phyloP scores from a whole-genome alignment of 2,888 invertebrate genomes.

The Xestia c-nigrum region DNA sequence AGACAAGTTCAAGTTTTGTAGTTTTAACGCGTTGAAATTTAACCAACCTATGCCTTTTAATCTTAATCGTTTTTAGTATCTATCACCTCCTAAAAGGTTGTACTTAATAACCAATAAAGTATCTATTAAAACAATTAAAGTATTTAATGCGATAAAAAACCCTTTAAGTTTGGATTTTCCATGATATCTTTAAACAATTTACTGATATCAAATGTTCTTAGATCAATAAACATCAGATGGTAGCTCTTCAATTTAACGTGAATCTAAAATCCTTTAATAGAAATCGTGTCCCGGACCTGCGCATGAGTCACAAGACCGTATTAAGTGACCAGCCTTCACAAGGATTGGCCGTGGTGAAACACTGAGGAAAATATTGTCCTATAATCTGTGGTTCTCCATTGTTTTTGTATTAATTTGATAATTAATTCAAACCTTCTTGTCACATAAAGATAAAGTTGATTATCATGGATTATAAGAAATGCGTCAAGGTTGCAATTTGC shows the following conservation, averaged over 20 bases:
- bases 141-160: neutral
- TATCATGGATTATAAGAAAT: conserved; percentile 35
- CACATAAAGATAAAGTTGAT: conserved; percentile 37
- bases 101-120: neutral
- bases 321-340: conserved; percentile 46
- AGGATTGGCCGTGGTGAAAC: conserved; percentile 41
- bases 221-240: neutral
- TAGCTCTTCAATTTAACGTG: neutral
- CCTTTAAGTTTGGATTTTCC: neutral
- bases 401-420: conserved; percentile 49
- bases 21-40: neutral
- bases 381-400: conserved; percentile 26
- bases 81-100: neutral
- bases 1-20: conserved; percentile 6
- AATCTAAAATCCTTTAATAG: conserved; percentile 15
- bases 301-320: conserved; percentile 55
- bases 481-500: conserved; percentile 42
- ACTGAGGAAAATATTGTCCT: conserved; percentile 46
- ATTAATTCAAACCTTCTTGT: conserved; percentile 34
- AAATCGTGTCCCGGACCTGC: conserved; percentile 63
- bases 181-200: neutral
- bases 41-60: neutral
- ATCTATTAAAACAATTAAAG: neutral
- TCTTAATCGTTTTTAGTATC: neutral
- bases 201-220: neutral